Conservation (phyloP, 2,888 invertebrate genomes). For the Rhamnusium bicolor region DNA sequence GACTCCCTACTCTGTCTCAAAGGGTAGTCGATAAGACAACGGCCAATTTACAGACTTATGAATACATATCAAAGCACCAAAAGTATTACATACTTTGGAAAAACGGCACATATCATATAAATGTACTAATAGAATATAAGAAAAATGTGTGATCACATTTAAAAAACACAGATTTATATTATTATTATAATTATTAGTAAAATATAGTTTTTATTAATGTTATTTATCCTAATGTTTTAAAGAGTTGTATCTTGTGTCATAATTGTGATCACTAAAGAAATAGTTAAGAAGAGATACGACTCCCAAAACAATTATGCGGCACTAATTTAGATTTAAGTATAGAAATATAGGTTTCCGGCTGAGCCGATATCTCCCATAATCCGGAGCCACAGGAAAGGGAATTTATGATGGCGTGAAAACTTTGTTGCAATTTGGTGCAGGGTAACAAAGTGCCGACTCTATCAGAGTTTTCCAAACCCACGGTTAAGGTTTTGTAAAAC, state of each 20-base stretch:
- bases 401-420: conserved; percentile 38
- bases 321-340: conserved; percentile 57
- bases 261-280: conserved; percentile 45
- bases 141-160: conserved; percentile 56
- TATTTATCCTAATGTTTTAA: conserved; percentile 65
- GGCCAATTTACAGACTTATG: conserved; percentile 66
- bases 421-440: conserved; percentile 59
- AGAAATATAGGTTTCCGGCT: conserved; percentile 44
- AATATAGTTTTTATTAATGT: conserved; percentile 60
- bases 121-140: conserved; percentile 55
- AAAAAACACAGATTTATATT: conserved; percentile 45
- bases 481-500: conserved; percentile 28
- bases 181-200: conserved; percentile 49
- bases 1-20: conserved; percentile 61
- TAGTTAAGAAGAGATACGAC: conserved; percentile 59
- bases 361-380: conserved; percentile 43
- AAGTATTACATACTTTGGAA: conserved; percentile 55
- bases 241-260: conserved; percentile 45
- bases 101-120: conserved; percentile 64
- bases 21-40: conserved; percentile 56
- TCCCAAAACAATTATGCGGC: conserved; percentile 68
- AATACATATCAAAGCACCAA: conserved; percentile 68
- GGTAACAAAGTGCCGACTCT: conserved; percentile 50
- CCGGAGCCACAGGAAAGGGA: conserved; percentile 14
- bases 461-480: conserved; percentile 27